Conservation (phyloP, 23 tunicate genomes). For the Styela plicata region DNA sequence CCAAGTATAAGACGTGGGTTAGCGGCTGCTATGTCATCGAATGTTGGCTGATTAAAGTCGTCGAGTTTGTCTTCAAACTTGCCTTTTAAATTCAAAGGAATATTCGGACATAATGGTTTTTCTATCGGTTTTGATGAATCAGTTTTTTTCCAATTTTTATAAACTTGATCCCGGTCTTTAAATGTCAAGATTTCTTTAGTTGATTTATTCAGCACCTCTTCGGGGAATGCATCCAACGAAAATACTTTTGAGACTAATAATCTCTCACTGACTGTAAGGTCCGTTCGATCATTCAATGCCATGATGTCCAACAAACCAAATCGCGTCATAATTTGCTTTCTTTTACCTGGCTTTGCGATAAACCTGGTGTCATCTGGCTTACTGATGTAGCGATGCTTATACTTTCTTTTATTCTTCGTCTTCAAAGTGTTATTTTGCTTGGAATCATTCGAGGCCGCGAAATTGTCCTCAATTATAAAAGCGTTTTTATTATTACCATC, state of each 20-base stretch:
- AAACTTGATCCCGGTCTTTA: background rate
- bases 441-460: no score
- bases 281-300: background rate
- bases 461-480: no score
- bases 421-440: no score
- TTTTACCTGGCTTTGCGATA: background rate
- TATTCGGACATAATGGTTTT: constrained; percentile 1
- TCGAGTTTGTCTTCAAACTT: background rate
- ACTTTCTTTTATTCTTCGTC: background rate
- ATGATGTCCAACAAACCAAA: background rate
- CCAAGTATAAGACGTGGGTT: background rate
- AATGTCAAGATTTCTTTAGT: background rate
- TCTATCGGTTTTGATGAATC: background rate
- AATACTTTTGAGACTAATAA: background rate
- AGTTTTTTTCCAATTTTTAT: background rate
- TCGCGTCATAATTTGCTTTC: background rate
- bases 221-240: background rate
- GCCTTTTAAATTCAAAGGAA: constrained; percentile 2
- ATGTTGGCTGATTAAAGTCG: background rate
- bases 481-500: no score
- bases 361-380: background rate
- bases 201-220: background rate
- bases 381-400: no score
- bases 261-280: background rate
- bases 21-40: background rate